phyloP scores from a whole-genome alignment of 2,888 invertebrate species.

The Ctenicera cuprea region DNA sequence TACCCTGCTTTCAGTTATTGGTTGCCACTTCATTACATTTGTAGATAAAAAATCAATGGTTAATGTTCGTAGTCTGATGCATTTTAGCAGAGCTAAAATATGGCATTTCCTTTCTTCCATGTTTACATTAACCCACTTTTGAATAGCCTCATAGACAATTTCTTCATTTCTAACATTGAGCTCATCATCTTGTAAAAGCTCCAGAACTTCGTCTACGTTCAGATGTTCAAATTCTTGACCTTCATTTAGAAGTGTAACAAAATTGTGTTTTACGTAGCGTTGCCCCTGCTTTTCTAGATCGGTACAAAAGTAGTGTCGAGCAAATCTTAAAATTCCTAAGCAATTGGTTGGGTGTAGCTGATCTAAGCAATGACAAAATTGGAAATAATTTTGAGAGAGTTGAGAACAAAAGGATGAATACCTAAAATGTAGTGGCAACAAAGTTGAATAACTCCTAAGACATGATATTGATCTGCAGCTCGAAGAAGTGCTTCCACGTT shows the following conservation, averaged over 20 bases:
- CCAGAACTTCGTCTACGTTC: conserved; percentile 77
- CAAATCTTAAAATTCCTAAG: conserved; percentile 82
- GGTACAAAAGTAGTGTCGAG: conserved; percentile 81
- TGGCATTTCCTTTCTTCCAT: conserved; percentile 74
- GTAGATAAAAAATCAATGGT: conserved; percentile 58
- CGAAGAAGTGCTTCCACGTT: conserved; percentile 83
- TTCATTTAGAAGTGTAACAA: conserved; percentile 76
- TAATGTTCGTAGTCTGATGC: conserved; percentile 81
- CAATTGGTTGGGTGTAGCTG: conserved; percentile 82
- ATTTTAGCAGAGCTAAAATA: conserved; percentile 78
- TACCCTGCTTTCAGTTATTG: conserved; percentile 57
- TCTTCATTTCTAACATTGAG: conserved; percentile 84
- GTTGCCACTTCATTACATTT: conserved; percentile 58
- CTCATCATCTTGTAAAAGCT: conserved; percentile 81
- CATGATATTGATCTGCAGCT: conserved; percentile 83
- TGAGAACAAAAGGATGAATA: conserved; percentile 37
- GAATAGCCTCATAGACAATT: conserved; percentile 83
- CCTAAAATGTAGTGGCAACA: conserved; percentile 80
- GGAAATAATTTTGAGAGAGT: not conserved
- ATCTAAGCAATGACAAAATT: conserved; percentile 63
- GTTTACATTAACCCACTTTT: conserved; percentile 82
- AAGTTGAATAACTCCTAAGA: conserved; percentile 82
- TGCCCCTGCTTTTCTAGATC: conserved; percentile 79
- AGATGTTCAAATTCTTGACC: conserved; percentile 80
- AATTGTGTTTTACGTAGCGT: conserved; percentile 66